These are phyloP conservation scores for Monochamus saltuarius DNA, from an alignment of 1,140 invertebrate genomes.

Conservation along the genomic window DNA sequence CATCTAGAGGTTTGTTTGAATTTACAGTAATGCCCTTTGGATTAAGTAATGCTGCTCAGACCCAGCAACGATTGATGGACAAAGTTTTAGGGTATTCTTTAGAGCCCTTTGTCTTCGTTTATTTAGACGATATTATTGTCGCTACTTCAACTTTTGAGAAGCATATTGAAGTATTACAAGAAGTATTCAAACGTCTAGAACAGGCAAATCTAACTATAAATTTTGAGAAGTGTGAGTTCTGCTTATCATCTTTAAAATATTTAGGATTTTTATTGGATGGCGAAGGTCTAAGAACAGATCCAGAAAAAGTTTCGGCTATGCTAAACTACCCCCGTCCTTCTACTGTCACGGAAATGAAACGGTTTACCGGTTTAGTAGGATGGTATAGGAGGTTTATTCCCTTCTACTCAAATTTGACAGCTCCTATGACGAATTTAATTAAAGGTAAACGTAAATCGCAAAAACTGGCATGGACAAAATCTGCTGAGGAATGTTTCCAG, in stretches of 20 bases:
- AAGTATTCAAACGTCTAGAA: neutral
- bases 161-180: conserved; percentile 1
- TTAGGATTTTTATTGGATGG: conserved; percentile 5
- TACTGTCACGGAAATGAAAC: conserved; percentile 39
- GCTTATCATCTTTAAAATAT: neutral
- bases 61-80: conserved; percentile 50
- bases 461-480: conserved; percentile 7
- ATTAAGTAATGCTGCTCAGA: conserved; percentile 46
- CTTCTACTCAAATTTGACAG: conserved; percentile 38
- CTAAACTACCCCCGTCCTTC: conserved; percentile 34
- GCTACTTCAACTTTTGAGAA: neutral
- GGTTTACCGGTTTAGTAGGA: conserved; percentile 2
- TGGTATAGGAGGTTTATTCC: conserved; percentile 22
- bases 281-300: conserved; percentile 14
- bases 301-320: conserved; percentile 30
- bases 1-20: conserved; percentile 47
- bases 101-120: conserved; percentile 34
- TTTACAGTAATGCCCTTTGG: conserved; percentile 54
- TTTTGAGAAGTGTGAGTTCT: conserved; percentile 7
- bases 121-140: conserved; percentile 44
- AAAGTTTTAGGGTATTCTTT: conserved; percentile 21
- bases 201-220: neutral
- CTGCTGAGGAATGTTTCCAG: conserved; percentile 2
- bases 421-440: conserved; percentile 41
- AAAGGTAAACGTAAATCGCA: conserved; percentile 19